These are phyloP conservation scores for Lomographa bimaculata DNA, from an alignment of 2,888 invertebrate species.

Conservation along the genomic window DNA sequence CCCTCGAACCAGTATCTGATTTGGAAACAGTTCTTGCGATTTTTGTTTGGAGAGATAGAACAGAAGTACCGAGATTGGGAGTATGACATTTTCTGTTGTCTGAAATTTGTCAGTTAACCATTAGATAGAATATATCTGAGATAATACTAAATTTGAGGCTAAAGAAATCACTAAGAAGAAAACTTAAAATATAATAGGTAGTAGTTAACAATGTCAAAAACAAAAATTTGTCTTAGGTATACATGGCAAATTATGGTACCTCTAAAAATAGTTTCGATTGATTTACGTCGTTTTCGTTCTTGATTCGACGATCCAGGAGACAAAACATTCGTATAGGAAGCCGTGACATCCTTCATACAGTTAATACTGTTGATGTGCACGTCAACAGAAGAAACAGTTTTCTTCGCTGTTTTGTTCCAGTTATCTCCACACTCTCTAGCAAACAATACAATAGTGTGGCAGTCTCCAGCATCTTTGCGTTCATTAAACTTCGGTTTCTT, in stretches of 20 bases:
- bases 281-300: conserved; percentile 34
- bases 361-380: conserved; percentile 49
- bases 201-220: too few species aligned
- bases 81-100: conserved; percentile 55
- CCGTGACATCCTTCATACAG: conserved; percentile 44
- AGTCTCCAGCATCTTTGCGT: conserved; percentile 5
- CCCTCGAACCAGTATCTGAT: conserved; percentile 39
- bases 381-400: conserved; percentile 53
- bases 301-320: conserved; percentile 34
- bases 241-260: too few species aligned
- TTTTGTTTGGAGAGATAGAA: conserved; percentile 51
- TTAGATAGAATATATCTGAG: too few species aligned
- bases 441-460: conserved; percentile 17
- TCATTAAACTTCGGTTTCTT: conserved; percentile 2
- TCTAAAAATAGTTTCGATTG: conserved; percentile 64
- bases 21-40: conserved; percentile 23
- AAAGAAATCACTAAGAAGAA: too few species aligned
- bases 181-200: too few species aligned
- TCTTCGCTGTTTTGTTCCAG: conserved; percentile 27
- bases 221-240: too few species aligned
- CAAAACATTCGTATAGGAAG: conserved; percentile 49
- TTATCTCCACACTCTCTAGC: conserved; percentile 12
- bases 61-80: conserved; percentile 68
- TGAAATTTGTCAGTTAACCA: too few species aligned
- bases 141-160: too few species aligned